These are phyloP conservation scores for Todiramphus chloris DNA, from an alignment of 2,113 vertebrate species.

Conservation along the genomic window DNA sequence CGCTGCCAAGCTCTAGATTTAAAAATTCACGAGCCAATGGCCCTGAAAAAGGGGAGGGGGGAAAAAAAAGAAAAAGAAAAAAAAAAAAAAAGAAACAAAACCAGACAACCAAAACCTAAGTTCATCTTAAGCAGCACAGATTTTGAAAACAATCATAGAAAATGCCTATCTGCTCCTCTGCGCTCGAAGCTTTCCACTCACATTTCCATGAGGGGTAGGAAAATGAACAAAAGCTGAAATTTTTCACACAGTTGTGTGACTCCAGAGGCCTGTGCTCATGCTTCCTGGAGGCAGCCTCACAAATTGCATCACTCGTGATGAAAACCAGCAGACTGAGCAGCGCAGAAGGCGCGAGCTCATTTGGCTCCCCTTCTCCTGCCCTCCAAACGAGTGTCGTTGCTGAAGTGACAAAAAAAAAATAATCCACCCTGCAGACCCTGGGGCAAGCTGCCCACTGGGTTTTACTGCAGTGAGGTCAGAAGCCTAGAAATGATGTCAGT, in stretches of 20 bases:
- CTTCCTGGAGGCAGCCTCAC: neutral
- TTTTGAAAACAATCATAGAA: neutral
- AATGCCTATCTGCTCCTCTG: neutral
- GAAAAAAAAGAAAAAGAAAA: neutral
- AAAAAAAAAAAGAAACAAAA: neutral
- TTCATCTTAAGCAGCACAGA: neutral
- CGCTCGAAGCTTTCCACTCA: neutral
- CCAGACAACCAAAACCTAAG: neutral
- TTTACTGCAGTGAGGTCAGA: neutral
- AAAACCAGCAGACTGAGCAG: neutral
- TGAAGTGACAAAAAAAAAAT: neutral
- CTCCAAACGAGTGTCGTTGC: neutral
- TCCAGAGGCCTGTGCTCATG: neutral
- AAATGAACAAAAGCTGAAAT: neutral
- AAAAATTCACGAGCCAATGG: constrained; percentile 31
- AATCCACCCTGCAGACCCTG: neutral
- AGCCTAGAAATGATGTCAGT: neutral
- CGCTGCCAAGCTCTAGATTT: neutral
- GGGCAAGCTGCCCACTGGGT: neutral
- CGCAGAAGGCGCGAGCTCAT: accelerated
- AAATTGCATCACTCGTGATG: neutral
- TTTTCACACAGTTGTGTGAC: accelerated
- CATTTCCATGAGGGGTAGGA: neutral
- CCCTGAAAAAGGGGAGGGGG: neutral
- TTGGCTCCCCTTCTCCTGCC: neutral